Conservation (phyloP, 2,113 vertebrate genomes). For the Shinisaurus crocodilurus region DNA sequence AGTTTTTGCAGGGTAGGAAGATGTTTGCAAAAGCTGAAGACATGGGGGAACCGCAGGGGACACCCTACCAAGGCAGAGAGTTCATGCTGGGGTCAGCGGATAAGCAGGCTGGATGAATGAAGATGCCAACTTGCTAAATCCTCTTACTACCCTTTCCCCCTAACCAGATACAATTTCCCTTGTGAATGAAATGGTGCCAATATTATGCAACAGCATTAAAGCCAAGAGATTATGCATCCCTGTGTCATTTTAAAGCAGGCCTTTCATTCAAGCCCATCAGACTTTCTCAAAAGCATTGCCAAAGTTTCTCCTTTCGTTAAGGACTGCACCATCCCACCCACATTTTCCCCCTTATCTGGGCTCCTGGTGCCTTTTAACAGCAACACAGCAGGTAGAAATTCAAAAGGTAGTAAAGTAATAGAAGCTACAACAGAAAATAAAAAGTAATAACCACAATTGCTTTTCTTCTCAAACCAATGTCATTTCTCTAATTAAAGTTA, state of each 20-base stretch:
- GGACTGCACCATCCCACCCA: not conserved
- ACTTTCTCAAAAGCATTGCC: not conserved
- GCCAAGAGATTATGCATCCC: constrained; percentile 31
- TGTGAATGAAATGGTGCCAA: constrained; percentile 57
- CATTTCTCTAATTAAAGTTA: not conserved
- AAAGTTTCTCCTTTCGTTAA: not conserved
- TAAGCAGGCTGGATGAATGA: constrained; percentile 57
- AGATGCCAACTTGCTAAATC: constrained; percentile 49
- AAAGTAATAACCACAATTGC: too few species aligned
- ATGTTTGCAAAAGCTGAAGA: constrained; percentile 10
- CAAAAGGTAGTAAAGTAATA: not conserved
- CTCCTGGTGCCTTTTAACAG: not conserved
- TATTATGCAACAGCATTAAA: constrained; percentile 68
- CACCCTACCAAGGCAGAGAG: constrained; percentile 17
- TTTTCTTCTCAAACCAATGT: not conserved
- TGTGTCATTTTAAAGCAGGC: constrained; percentile 9
- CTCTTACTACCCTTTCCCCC: constrained; percentile 50
- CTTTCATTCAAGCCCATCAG: not conserved
- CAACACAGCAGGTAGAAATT: not conserved
- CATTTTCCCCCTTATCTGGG: too few species aligned
- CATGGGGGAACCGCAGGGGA: constrained; percentile 32
- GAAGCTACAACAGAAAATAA: not conserved
- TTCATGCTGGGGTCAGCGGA: constrained; percentile 45
- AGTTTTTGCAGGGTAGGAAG: constrained; percentile 18
- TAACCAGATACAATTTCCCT: not conserved